Evolutionary conservation across 2,888 invertebrate genomes (phyloP), one percentile per base, ranked within the genome.

Genomic region (Polydrusus tereticollis): DNA sequence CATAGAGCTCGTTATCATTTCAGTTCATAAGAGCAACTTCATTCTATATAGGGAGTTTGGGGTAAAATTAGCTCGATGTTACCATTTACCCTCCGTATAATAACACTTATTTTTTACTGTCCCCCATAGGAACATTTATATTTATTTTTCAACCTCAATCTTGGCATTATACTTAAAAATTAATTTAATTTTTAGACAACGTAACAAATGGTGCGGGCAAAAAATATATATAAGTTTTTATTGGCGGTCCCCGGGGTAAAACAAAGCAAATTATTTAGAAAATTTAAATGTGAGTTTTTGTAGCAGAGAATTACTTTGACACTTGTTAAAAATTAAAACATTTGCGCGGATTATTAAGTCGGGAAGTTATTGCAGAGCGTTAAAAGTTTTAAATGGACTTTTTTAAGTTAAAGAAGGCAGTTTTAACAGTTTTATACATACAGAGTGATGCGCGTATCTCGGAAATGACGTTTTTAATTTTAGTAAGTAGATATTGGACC

Each of bases 321-420:
- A 57, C 43, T 57, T 57, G 65, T 66, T 66, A 57, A 66, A 64
- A 64, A 66, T 66, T 57, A 55, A 55, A 57, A 55, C 55, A 43
- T 66, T 64, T 55, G 43, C 59, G 23, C 33, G 62, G 45, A 20
- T 62, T 29, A 29, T 45, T 62, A 62, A 62, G 18, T 21, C 18
- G 14, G 23, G 29, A 62, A 62, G 62, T 47, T 55, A 29, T 29
- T 47, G 23, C 12, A 20, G 47, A 26, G 14, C 29, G 47, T 60
- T 55, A 33, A 55, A 66, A 66, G 65, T 57, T 55, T 43, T 43
- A 55, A 66, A 41, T 23, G 62, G 62, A 18, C 18, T 45, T 43
- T 59, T 14, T 38, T n/a, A 41, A 62, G 29, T 62, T 47, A 12
- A 38, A 45, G 45, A 23, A 7, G 33, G 29, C 14, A 60, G 29